Base-by-base conservation (phyloP, 2,113 vertebrate genomes). In the Epinephelus moara region DNA sequence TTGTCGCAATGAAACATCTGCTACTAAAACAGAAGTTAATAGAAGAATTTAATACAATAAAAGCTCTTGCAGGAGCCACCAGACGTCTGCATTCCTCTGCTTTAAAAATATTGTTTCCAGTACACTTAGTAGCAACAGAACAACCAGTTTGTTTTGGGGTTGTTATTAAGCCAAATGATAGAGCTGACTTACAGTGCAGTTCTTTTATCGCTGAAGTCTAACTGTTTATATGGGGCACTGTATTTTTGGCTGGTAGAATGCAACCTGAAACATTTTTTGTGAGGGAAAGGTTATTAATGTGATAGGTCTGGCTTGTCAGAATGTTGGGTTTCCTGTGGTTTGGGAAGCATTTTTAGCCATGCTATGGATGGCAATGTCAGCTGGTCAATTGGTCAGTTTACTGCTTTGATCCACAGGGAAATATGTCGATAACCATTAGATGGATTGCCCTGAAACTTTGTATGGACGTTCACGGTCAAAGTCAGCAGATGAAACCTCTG, bases 1-100 rank as follows among this genome's bases (percentile, higher is more conserved):
- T 70, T 57, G 45, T 53, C 59, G 6, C 62, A 70, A 78, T 47
- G 77, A 83, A 73, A 33, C 14, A 75, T 33, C 52, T 60, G 33
- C 37, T 76, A 68, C 70, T 67, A 66, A 23, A 55, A 72, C 61
- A 52, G 47, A 33, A 52, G 27, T 13, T 69, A 53, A 52, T 33
- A 47, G 27, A 70, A 53, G 15, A 45, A 45, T 55, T 61, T 53
- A 69, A 27, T 76, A 47, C 49, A 77, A 77, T 40, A 49, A 25
- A 66, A 23, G 37, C 30, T 61, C 70, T 76, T 27, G 50, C 56
- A 53, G 53, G 45, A 67, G n/a, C 49, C 59, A 59, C 21, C 30
- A 71, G 33, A 57, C 57, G 57, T 71, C 52, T 73, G 45, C 33
- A 60, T 68, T 55, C 6, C 10, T 88, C 27, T 70, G 30, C 25